These are phyloP conservation scores for Condylura cristata DNA, from an alignment of 2,113 vertebrate genomes.

Conservation along the genomic window DNA sequence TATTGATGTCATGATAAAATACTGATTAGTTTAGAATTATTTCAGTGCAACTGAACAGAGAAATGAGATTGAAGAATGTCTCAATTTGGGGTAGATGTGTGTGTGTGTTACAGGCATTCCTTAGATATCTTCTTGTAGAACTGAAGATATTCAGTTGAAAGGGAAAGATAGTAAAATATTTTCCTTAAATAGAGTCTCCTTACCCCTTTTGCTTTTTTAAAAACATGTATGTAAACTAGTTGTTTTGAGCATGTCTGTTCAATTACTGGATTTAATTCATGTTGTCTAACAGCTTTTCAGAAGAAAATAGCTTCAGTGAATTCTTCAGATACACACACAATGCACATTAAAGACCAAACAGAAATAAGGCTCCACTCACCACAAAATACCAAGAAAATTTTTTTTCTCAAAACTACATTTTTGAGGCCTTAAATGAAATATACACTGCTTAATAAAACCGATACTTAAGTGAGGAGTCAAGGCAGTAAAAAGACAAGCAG, in stretches of 20 bases:
- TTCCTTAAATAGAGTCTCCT: neutral
- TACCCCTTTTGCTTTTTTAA: slow-evolving; percentile 6
- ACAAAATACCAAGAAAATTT: slow-evolving; percentile 50
- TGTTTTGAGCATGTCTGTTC: slow-evolving; percentile 36
- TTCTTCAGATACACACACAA: slow-evolving; percentile 28
- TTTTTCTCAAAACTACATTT: slow-evolving; percentile 58
- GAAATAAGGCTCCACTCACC: slow-evolving; percentile 15
- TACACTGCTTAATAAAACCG: slow-evolving; percentile 52
- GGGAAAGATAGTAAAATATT: neutral
- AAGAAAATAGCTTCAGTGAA: slow-evolving; percentile 54
- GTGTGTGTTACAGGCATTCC: neutral
- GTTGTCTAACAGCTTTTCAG: slow-evolving; percentile 55
- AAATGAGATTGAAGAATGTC: neutral
- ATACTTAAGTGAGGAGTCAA: neutral
- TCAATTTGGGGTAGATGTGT: neutral
- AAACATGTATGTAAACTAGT: slow-evolving; percentile 38
- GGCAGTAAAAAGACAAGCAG: slow-evolving; percentile 42
- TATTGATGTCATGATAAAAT: neutral
- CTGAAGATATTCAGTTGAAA: slow-evolving; percentile 24
- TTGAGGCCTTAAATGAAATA: slow-evolving; percentile 51
- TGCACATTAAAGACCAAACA: neutral
- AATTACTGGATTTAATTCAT: slow-evolving; percentile 63
- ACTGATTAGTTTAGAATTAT: neutral
- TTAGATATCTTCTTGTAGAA: slow-evolving; percentile 4
- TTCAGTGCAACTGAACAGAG: neutral